These are phyloP conservation scores for Drosophila kepulauana DNA, from an alignment of 1,140 invertebrate genomes.

Conservation along the genomic window DNA sequence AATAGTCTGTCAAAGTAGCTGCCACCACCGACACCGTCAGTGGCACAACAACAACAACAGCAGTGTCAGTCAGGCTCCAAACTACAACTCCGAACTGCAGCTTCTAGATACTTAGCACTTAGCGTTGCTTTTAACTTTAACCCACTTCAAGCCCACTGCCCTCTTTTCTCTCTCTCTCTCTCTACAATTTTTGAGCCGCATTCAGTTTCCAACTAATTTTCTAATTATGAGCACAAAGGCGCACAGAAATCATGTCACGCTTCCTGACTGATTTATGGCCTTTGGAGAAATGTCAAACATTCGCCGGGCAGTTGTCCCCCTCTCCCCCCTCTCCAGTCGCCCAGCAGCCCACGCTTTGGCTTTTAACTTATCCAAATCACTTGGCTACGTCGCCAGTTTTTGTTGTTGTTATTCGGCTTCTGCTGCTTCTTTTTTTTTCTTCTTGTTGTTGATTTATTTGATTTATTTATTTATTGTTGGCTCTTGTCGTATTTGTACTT, in stretches of 20 bases:
- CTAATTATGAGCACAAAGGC: constrained; percentile 76
- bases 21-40: constrained; percentile 22
- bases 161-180: neutral
- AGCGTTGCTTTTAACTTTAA: constrained; percentile 22
- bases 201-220: constrained; percentile 73
- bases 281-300: constrained; percentile 83
- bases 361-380: constrained; percentile 77
- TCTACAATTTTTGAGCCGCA: constrained; percentile 39
- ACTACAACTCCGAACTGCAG: constrained; percentile 26
- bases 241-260: constrained; percentile 74
- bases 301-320: constrained; percentile 46
- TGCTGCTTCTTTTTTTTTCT: constrained; percentile 23
- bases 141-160: constrained; percentile 30
- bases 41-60: neutral
- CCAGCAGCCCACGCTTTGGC: constrained; percentile 51
- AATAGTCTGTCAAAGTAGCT: constrained; percentile 81
- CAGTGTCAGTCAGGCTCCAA: constrained; percentile 44
- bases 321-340: neutral
- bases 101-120: constrained; percentile 26
- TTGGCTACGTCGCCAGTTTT: constrained; percentile 63
- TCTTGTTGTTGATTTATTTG: constrained; percentile 60
- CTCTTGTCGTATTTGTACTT: constrained; percentile 34
- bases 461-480: constrained; percentile 81
- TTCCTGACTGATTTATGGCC: constrained; percentile 72
- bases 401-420: constrained; percentile 26